Percentiles rank a stretch among this genome's conserved stretches.
These are phyloP conservation scores for Salvelinus alpinus DNA, from an alignment of 2,113 vertebrate genomes.

Conservation along the genomic window DNA sequence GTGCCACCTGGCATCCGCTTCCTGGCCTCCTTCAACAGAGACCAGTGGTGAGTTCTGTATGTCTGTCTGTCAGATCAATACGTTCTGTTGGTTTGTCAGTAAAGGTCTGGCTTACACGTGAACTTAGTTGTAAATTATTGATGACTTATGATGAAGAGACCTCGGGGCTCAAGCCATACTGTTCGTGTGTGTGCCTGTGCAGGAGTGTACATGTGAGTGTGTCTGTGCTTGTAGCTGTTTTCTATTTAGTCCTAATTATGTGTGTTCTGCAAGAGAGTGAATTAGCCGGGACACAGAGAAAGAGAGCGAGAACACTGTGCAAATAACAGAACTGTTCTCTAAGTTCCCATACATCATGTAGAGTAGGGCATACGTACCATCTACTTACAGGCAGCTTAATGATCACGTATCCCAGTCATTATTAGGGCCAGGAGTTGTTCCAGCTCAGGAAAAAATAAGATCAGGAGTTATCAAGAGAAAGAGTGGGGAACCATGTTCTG, in stretches of 20 bases:
- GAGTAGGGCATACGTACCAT: too few species aligned
- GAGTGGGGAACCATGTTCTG: not conserved
- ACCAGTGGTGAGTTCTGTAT: slow-evolving; percentile 69
- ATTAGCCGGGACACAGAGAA: not conserved
- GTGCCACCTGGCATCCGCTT: slow-evolving; percentile 72
- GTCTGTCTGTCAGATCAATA: slow-evolving; percentile 8
- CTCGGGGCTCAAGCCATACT: too few species aligned
- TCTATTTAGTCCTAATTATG: not conserved
- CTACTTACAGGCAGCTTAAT: not conserved
- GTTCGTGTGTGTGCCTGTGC: not conserved
- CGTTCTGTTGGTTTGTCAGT: not conserved
- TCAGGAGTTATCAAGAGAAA: too few species aligned
- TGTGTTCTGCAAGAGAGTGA: slow-evolving; percentile 3
- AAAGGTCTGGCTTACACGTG: not conserved
- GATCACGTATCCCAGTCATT: not conserved
- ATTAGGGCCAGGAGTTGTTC: not conserved
- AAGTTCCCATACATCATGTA: not conserved
- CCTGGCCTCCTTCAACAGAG: slow-evolving; percentile 67
- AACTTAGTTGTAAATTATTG: not conserved
- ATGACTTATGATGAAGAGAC: too few species aligned
- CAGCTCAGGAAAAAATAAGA: too few species aligned
- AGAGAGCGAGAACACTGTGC: not conserved
- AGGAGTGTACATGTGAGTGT: not conserved
- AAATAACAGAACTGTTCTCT: not conserved
- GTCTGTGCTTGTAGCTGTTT: not conserved